Evolutionary conservation across 2,888 invertebrate genomes (phyloP).

Genomic region (Hirtodrosophila histrioides): DNA sequence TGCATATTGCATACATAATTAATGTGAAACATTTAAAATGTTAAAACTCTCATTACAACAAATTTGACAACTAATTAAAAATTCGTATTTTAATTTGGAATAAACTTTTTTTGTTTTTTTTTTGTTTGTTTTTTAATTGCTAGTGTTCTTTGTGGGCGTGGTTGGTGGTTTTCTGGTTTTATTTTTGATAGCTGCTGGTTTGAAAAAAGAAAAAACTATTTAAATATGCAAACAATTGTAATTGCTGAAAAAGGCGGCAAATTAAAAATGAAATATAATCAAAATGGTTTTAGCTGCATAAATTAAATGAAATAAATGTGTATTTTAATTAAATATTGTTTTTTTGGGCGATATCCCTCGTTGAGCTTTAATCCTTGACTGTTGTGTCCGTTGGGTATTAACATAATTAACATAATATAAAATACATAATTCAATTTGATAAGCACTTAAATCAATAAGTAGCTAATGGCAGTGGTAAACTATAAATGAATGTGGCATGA

Average conservation of each 20-base stretch:
- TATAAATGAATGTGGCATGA: slow-evolving; percentile 16
- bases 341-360: neutral
- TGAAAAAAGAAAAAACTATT: slow-evolving; percentile 39
- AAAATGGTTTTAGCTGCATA: slow-evolving; percentile 50
- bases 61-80: slow-evolving; percentile 78
- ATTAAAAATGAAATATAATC: slow-evolving; percentile 63
- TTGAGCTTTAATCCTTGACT: slow-evolving; percentile 6
- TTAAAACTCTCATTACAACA: slow-evolving; percentile 74
- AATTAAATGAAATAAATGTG: slow-evolving; percentile 44
- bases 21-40: slow-evolving; percentile 68
- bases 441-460: slow-evolving; percentile 31
- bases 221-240: slow-evolving; percentile 69
- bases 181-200: slow-evolving; percentile 35
- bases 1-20: slow-evolving; percentile 52
- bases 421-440: slow-evolving; percentile 50
- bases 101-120: slow-evolving; percentile 29
- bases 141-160: slow-evolving; percentile 33
- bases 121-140: slow-evolving; percentile 36
- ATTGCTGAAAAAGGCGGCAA: slow-evolving; percentile 64
- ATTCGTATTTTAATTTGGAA: slow-evolving; percentile 60
- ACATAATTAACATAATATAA: slow-evolving; percentile 44
- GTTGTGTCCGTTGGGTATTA: slow-evolving; percentile 10
- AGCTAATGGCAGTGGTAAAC: slow-evolving; percentile 22
- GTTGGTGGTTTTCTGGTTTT: slow-evolving; percentile 36
- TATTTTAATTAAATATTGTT: slow-evolving; percentile 21